Evolutionary conservation across 2,888 invertebrate species (phyloP).

Genomic region (Mylabris sibirica): DNA sequence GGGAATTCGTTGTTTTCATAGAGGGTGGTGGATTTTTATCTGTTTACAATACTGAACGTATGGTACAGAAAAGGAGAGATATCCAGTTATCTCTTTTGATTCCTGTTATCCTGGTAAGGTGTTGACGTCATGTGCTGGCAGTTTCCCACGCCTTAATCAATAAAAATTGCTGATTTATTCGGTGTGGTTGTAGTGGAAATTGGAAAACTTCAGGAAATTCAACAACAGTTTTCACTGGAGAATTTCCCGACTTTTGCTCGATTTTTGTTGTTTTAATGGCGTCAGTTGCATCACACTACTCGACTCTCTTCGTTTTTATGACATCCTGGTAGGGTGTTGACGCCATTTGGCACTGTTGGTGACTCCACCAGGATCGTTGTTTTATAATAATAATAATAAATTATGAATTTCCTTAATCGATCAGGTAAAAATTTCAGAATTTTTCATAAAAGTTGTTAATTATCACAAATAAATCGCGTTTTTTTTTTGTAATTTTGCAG

Average conservation of each 20-base stretch:
- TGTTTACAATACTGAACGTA: not conserved
- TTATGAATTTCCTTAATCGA: no score
- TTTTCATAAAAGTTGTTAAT: no score
- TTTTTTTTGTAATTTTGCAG: no score
- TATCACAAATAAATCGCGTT: no score
- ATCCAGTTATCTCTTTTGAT: slow-evolving; percentile 17
- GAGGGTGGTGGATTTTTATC: slow-evolving; percentile 5
- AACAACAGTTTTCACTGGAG: not conserved
- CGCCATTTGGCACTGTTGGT: slow-evolving; percentile 26
- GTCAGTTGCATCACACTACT: not conserved
- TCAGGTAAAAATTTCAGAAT: no score
- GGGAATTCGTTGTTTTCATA: not conserved
- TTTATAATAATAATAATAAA: no score
- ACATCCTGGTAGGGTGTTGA: slow-evolving; percentile 28
- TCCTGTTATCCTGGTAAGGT: slow-evolving; percentile 32
- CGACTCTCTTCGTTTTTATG: not conserved
- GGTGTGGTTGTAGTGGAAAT: slow-evolving; percentile 30
- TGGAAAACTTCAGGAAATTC: not conserved
- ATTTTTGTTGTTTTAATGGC: not conserved
- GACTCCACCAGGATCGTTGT: slow-evolving; percentile 9
- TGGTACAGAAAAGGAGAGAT: slow-evolving; percentile 1
- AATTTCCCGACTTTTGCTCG: not conserved
- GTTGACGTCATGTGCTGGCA: slow-evolving; percentile 36
- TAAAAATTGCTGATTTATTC: not conserved
- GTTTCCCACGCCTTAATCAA: slow-evolving; percentile 20